Evolutionary conservation across 2,888 invertebrate species (phyloP), one percentile per base, ranked within the genome.

Genomic region (Cyaniris semiargus): DNA sequence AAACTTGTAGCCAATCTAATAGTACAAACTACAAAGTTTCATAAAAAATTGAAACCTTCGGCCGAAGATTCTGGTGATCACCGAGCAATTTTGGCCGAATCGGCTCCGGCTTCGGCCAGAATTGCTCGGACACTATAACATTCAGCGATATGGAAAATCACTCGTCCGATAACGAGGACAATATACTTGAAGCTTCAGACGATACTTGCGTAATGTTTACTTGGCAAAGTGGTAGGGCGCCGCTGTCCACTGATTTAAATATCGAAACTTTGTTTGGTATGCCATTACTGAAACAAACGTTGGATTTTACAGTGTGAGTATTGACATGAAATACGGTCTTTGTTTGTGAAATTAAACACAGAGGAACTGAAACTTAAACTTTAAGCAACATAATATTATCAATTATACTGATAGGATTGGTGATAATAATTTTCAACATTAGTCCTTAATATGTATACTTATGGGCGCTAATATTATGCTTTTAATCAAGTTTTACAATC

Each of bases 131-230:
- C 53, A 44, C 44, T 13, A 31, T 31, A 18, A 77, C 76, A 79
- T 78, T 77, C 80, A 79, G 70, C 79, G 77, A 76, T 76, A 78
- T 79, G 78, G 80, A 79, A 80, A 80, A 77, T 79, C 79, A 77
- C 72, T 79, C 77, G 76, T 48, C 78, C 70, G 79, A 79, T 79
- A 79, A 76, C 76, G 66, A 48, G 76, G 44, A 76, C 76, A 70
- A 66, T 76, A 76, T 76, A 70, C 48, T 76, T 76, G 76, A 72
- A 44, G 58, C 21, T 58, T 8, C 66, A 66, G 44, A 48, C 74
- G 38, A 72, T 72, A 72, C 72, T 74, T 74, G 23, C 27, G 53
- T 74, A 74, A 74, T 74, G 74, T 74, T 74, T 74, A 53, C 74
- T 74, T 74, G 74, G 74, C 74, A 74, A 53, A 74, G 74, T 74